Base-by-base conservation (phyloP, 2,888 invertebrate genomes). In the Xanthia togata region DNA sequence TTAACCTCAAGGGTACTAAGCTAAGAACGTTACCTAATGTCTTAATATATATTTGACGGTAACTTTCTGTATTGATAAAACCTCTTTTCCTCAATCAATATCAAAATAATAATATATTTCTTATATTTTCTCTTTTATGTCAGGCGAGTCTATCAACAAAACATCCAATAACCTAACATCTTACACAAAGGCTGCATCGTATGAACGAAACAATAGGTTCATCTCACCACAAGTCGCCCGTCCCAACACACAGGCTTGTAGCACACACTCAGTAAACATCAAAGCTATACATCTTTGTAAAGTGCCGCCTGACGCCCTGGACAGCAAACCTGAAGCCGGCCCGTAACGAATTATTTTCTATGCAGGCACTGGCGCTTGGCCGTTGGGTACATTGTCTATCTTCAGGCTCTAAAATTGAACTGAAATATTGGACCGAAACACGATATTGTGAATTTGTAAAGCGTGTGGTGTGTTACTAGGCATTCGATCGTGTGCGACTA, bases 401-500 rank as follows among this genome's bases (percentile, higher is more conserved):
- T 83, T 31, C 57, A 60, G 63, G n/a, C 72, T 47, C 80, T 73
- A 55, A 81, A 81, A 83, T 79, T 83, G 14, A 72, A 72, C 73
- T 71, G 73, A 83, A 72, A 63, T 83, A 83, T 81, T 72, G 57
- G 14, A 57, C 17, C 41, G 38, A 44, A 82, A 83, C 73, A 79
- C n/a, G 53, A 59, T 63, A 63, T 38, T 68, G 62, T 59, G 72
- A 65, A 57, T 62, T 35, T 78, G 50, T 26, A n/a, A 41, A 23
- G 35, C 23, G 31, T 55, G 38, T 47, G 31, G 26, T 23, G 17
- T 23, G 14, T n/a, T 26, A 1, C 47, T 14, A 31, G 11, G 14
- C 23, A 38, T 31, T 14, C 12, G 38, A 55, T 20, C 3, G 8
- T 20, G 35, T 1, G 9, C 0, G 4, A 23, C 14, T 20, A 41